Base-by-base conservation (phyloP, 2,888 invertebrate genomes). In the Chaetogeoica ovagalla region DNA sequence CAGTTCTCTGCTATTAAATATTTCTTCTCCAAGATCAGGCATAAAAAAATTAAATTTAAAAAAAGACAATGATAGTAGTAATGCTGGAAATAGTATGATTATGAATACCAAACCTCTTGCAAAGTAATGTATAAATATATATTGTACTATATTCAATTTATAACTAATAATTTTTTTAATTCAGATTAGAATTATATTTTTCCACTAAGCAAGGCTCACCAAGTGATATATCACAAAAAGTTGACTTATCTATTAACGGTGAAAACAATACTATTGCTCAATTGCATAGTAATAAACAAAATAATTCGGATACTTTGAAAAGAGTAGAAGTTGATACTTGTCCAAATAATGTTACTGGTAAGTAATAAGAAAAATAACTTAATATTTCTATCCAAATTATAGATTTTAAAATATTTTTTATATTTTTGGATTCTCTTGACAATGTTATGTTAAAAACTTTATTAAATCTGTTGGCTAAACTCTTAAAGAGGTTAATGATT, bases 11-110 rank as follows among this genome's bases (percentile, higher is more conserved):
- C n/a, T 66, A 21, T 21, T 70, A 23, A 62, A 62, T 79, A 23
- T 62, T 71, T 65, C 63, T 23, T 79, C 79, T 43, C 79, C 79
- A 43, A 71, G 71, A 71, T 62, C 71, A 5, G 15, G 55, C 19
- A 57, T 62, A 57, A 79, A 79, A 65, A 79, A 79, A 71, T 60
- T 79, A 15, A 71, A 71, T 65, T 79, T 79, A 79, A 79, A 79
- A 63, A 79, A 79, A 63, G 57, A 71, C 15, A 30, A 30, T 30
- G 71, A 79, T 9, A 2, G 55, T n/a, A 77, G 60, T 52, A 79
- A 23, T 3, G 59, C 43, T 63, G 55, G 57, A 30, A 71, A 71
- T 55, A 79, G 71, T 63, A 63, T 71, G 17, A 43, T 79, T 30
- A 63, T 71, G 55, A 71, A 79, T 79, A 71, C 63, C 23, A 79